Evolutionary conservation across 2,797 vertebrate genomes (phyloP), one percentile per base, ranked within the genome.

Genomic region (Danio tinwini): DNA sequence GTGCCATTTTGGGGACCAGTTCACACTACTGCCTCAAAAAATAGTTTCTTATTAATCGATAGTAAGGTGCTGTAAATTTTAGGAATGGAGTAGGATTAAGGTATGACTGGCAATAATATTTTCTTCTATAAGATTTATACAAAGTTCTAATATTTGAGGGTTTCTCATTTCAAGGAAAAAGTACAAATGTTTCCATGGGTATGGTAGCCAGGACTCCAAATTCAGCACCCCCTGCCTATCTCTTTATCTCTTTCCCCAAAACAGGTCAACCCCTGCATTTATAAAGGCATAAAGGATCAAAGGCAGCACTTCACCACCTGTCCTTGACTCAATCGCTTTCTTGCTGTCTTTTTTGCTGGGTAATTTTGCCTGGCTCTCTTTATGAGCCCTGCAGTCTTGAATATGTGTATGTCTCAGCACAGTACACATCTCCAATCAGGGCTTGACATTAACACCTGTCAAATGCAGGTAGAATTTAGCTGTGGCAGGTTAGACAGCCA

Each of bases 271-370:
- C 16, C 11, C n/a, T 78, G 37, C 67, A 63, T 78, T 78, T 62
- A 78, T 71, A 12, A 72, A 78, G 76, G 50, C 53, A 61, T 55
- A 19, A 63, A 63, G 58, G 39, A 78, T 71, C 47, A 78, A 78
- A 78, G 39, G 47, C 58, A 72, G 49, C 77, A 63, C 68, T 79
- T 79, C 47, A 71, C 39, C 49, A 63, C 67, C 64, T 50, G 29
- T 69, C 64, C 76, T 79, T 64, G 68, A 79, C 68, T 72, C 49
- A 17, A 55, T 71, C 39, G 9, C 67, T 62, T 77, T 45, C 63
- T 45, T n/a, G 44, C 49, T 6, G 50, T 45, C 19, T 65, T 62
- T 70, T 78, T 78, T 67, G 17, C 58, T 21, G 11, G 58, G 40
- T 52, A 63, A 72, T 55, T 64, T 61, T 50, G 59, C 47, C 12